Evolutionary conservation across 2,113 vertebrate genomes (phyloP), one percentile per base, ranked within the genome.

Genomic region (Garra rufa): DNA sequence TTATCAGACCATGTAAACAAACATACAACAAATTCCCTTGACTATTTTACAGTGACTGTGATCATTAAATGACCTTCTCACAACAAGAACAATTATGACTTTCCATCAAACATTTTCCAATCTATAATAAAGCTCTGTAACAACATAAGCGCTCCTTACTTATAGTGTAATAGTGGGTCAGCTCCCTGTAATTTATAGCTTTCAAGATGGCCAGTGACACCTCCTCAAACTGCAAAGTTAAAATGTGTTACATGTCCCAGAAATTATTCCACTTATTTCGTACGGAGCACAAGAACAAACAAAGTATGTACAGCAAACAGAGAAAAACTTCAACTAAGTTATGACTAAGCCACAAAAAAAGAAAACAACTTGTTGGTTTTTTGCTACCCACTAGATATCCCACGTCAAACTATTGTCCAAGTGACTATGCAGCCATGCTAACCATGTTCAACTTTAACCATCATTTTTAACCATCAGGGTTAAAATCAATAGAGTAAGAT

Each of bases 101-200:
- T 57, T 76, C 30, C 10, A 76, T 76, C 15, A 55, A 76, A 76
- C 48, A 34, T 52, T 71, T 71, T 71, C 11, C 38, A 7, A 71
- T 43, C 2, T 8, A 44, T 44, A 71, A 69, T 69, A 69, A 41
- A 41, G 19, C 17, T 41, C 17, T 69, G 6, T 9, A 74, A 19
- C 63, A 41, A 71, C 46, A 34, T 10, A 21, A 52, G 26, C 50
- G 26, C 15, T 2, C 15, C 15, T 52, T 55, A 76, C 52, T 76
- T 76, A 30, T 8, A 76, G 13, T 17, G n/a, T 10, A 65, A 30
- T 75, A 46, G 30, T 8, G 10, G 5, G 30, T 52, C 10, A 76
- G 50, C 19, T 14, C 28, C 10, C 6, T 41, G 50, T 76, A 41
- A 11, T 24, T 15, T 9, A 41, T n/a, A 30, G 30, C 19, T 41